Evolutionary conservation across 1,140 invertebrate species (phyloP).

Genomic region (Pseudomyrmex gracilis): DNA sequence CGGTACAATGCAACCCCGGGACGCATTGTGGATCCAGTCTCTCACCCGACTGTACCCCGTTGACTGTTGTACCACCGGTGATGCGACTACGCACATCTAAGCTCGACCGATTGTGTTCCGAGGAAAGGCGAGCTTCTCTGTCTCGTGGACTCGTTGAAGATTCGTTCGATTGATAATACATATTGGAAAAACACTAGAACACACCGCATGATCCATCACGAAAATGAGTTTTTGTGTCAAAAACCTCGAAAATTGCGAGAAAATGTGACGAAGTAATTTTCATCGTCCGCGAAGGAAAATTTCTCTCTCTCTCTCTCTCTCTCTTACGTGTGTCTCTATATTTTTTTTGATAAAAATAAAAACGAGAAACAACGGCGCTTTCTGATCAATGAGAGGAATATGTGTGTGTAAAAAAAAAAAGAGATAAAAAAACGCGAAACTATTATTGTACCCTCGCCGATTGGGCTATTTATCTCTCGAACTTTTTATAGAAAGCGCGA

Average conservation of each 20-base stretch:
- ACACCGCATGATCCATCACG: neutral
- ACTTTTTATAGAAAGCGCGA: constrained; percentile 57
- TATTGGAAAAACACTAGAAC: neutral
- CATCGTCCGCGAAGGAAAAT: too few species aligned
- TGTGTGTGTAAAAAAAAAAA: neutral
- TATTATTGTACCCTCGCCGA: constrained; percentile 5
- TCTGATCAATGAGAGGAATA: neutral
- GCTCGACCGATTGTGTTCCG: constrained; percentile 1
- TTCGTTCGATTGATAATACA: neutral
- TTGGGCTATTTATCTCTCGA: constrained; percentile 5
- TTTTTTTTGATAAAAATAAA: constrained; percentile 27
- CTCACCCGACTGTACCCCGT: constrained; percentile 66
- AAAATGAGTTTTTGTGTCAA: neutral
- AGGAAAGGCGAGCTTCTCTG: too few species aligned
- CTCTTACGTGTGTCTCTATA: too few species aligned
- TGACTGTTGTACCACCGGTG: constrained; percentile 43
- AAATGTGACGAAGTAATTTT: neutral
- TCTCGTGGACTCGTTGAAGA: neutral
- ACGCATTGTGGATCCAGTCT: constrained; percentile 71
- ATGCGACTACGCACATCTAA: constrained; percentile 1
- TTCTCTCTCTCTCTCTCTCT: too few species aligned
- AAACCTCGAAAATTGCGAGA: neutral
- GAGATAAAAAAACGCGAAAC: constrained; percentile 4
- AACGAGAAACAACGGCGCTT: constrained; percentile 1
- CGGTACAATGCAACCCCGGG: constrained; percentile 75